Conservation (phyloP, 2,113 vertebrate genomes). For the Heptranchias perlo region DNA sequence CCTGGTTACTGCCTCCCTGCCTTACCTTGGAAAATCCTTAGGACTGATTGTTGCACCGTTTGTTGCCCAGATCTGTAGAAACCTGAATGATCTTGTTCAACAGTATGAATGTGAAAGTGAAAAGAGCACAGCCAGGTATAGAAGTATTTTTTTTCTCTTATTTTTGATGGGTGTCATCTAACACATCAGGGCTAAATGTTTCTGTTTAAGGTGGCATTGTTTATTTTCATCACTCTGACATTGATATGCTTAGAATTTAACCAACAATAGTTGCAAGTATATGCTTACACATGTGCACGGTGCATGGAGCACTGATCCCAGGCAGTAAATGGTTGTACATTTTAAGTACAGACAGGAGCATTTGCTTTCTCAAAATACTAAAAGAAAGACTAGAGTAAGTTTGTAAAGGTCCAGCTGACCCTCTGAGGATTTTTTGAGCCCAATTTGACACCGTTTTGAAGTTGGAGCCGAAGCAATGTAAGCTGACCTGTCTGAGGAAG, state of each 20-base stretch:
- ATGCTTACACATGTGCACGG: too few relatives aligned
- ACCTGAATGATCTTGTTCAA: conserved; percentile 84
- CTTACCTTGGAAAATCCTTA: conserved; percentile 83
- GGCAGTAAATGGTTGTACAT: too few relatives aligned
- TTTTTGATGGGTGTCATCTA: background rate
- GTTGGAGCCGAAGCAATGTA: too few relatives aligned
- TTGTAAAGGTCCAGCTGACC: too few relatives aligned
- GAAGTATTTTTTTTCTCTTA: background rate
- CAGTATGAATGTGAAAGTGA: conserved; percentile 77
- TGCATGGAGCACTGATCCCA: too few relatives aligned
- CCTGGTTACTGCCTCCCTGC: conserved; percentile 75
- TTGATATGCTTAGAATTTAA: background rate
- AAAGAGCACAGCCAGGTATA: conserved; percentile 69
- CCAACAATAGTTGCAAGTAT: background rate
- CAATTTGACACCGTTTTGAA: too few relatives aligned
- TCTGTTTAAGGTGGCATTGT: background rate
- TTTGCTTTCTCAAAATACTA: too few relatives aligned
- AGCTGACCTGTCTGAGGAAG: background rate
- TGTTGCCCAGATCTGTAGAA: conserved; percentile 85
- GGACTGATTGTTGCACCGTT: conserved; percentile 85
- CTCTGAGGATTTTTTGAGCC: too few relatives aligned
- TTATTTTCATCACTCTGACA: background rate
- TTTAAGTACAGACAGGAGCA: too few relatives aligned
- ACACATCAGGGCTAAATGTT: background rate
- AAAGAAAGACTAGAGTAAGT: too few relatives aligned